Percentiles rank a stretch among this genome's conserved stretches.
Conservation (phyloP, 2,888 invertebrate species). For the Rhagonycha fulva region DNA sequence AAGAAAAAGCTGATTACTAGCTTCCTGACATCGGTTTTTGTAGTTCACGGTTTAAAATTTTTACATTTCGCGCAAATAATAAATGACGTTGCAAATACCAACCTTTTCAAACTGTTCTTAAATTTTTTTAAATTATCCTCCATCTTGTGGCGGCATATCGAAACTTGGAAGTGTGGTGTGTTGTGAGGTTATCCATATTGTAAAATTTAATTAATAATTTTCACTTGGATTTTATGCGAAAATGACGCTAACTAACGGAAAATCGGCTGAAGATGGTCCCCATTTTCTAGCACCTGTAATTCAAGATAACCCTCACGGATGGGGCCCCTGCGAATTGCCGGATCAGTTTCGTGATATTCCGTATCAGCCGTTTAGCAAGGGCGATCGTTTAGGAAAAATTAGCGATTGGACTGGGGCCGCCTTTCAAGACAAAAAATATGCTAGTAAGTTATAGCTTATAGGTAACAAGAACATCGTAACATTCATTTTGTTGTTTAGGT, state of each 20-base stretch:
- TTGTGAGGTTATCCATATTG: slow-evolving; percentile 4
- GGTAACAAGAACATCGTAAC: neutral
- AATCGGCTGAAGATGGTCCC: slow-evolving; percentile 61
- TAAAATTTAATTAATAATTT: neutral
- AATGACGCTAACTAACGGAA: slow-evolving; percentile 46
- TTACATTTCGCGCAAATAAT: too few relatives aligned
- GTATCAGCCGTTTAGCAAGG: slow-evolving; percentile 98
- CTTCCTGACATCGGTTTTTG: too few relatives aligned
- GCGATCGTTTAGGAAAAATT: slow-evolving; percentile 97
- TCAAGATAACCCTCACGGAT: slow-evolving; percentile 87
- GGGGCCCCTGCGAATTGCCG: slow-evolving; percentile 96
- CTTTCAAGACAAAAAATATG: slow-evolving; percentile 91
- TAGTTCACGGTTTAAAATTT: too few relatives aligned
- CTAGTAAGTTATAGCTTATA: slow-evolving; percentile 66
- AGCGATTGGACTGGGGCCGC: slow-evolving; percentile 98
- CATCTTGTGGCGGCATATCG: neutral
- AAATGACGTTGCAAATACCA: too few relatives aligned
- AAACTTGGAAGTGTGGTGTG: neutral
- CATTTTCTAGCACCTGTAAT: slow-evolving; percentile 75
- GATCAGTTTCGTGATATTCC: slow-evolving; percentile 96
- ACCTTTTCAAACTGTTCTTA: neutral
- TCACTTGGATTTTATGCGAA: neutral
- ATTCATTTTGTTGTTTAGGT: slow-evolving; percentile 60
- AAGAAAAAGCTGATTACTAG: too few relatives aligned
- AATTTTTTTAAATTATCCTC: neutral